Conservation (phyloP, 2,888 invertebrate species). For the Opisthograptis luteolata region DNA sequence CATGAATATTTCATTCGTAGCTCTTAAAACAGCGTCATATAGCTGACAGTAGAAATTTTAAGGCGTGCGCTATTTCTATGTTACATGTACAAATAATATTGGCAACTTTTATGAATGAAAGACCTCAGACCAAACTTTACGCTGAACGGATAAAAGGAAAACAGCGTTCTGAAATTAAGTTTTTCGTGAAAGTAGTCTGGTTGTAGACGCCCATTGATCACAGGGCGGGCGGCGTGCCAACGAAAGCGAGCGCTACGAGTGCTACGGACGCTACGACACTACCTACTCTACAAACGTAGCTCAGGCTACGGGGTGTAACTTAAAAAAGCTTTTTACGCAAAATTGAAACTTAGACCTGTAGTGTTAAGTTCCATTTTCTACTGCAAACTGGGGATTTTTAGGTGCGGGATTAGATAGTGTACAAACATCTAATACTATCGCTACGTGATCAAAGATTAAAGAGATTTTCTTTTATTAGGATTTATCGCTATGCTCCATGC, state of each 20-base stretch:
- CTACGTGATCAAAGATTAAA: constrained; percentile 22
- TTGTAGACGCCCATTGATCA: constrained; percentile 78
- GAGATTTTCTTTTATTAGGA: constrained; percentile 23
- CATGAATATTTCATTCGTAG: too few relatives aligned
- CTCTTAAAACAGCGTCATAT: too few relatives aligned
- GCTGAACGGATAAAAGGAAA: constrained; percentile 45
- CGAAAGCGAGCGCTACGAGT: constrained; percentile 73
- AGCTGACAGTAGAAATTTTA: background rate
- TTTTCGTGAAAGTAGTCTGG: constrained; percentile 70
- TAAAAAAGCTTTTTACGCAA: background rate
- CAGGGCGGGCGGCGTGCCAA: constrained; percentile 59
- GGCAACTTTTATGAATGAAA: constrained; percentile 37
- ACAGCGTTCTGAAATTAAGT: constrained; percentile 57
- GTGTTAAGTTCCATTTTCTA: background rate
- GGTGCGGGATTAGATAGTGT: background rate
- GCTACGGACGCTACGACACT: constrained; percentile 36
- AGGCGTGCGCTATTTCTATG: too few relatives aligned
- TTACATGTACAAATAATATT: too few relatives aligned
- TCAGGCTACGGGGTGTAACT: constrained; percentile 6
- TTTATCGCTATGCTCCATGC: constrained; percentile 11
- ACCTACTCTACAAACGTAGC: constrained; percentile 12
- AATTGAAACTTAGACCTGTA: background rate
- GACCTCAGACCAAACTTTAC: constrained; percentile 35
- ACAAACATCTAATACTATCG: constrained; percentile 7
- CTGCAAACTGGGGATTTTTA: background rate